Evolutionary conservation across 1,140 invertebrate species (phyloP).

Genomic region (Kradibia gibbosae): DNA sequence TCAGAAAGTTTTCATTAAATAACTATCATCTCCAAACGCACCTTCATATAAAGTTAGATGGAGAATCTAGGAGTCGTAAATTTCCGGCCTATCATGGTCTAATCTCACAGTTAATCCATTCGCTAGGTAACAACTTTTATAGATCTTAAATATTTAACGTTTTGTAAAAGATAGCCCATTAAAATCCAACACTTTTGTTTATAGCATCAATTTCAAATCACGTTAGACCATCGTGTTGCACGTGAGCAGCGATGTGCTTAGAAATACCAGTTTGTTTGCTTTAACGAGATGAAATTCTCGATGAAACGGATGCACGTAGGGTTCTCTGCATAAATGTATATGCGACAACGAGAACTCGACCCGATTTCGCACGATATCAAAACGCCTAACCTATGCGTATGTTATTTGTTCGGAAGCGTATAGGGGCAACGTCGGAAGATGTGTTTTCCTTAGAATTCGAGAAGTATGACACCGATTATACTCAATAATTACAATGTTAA

Average conservation of each 20-base stretch:
- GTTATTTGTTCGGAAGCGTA: not conserved
- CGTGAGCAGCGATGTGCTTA: not conserved
- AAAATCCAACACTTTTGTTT: conserved; percentile 10
- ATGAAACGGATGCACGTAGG: not conserved
- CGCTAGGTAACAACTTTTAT: conserved; percentile 1
- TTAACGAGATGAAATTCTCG: conserved; percentile 31
- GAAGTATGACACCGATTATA: not conserved
- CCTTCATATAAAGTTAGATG: not conserved
- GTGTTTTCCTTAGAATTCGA: not conserved
- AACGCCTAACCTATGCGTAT: not conserved
- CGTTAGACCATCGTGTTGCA: not conserved
- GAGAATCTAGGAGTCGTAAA: not conserved
- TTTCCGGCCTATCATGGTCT: not conserved
- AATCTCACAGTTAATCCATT: not conserved
- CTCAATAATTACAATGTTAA: not conserved
- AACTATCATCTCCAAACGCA: not conserved
- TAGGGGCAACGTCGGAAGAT: not conserved
- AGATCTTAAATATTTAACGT: conserved; percentile 6
- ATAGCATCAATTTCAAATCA: not conserved
- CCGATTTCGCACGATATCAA: not conserved
- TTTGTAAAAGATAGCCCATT: conserved; percentile 1
- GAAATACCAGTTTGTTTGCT: conserved; percentile 13
- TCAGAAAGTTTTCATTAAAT: not conserved
- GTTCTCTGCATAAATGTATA: not conserved
- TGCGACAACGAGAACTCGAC: conserved; percentile 1